Percentiles rank a stretch among this genome's conserved stretches.
Evolutionary conservation across 2,113 vertebrate genomes (phyloP).

Genomic region (Proteles cristata): DNA sequence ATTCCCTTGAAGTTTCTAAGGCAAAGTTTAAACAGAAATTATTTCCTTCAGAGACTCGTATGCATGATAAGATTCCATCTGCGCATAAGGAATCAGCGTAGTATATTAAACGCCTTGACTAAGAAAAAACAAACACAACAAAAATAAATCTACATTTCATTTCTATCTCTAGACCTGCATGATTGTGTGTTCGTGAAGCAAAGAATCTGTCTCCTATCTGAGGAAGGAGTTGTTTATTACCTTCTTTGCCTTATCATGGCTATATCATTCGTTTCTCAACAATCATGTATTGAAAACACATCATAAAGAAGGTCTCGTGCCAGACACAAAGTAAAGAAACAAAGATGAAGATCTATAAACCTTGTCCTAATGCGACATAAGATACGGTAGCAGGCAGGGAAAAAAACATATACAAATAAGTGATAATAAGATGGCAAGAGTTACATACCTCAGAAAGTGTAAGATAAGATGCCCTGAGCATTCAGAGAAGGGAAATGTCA

Average conservation of each 20-base stretch:
- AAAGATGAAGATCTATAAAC: background rate
- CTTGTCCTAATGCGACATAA: too few relatives aligned
- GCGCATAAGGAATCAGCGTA: constrained; percentile 39
- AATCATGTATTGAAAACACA: background rate
- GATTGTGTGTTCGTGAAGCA: background rate
- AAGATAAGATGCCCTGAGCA: background rate
- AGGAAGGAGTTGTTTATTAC: background rate
- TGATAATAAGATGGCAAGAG: background rate
- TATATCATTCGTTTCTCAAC: background rate
- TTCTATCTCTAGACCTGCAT: constrained; percentile 29
- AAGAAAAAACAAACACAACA: constrained; percentile 45
- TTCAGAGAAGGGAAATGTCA: background rate
- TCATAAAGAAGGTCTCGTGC: background rate
- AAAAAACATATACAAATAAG: background rate
- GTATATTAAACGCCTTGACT: constrained; percentile 43
- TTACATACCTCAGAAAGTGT: background rate
- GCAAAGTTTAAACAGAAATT: constrained; percentile 67
- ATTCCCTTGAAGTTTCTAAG: constrained; percentile 64
- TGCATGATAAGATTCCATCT: constrained; percentile 68
- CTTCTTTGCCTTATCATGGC: background rate
- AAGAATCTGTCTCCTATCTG: background rate
- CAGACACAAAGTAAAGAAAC: background rate
- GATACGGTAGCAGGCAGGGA: background rate
- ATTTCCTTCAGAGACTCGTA: background rate
- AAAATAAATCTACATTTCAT: constrained; percentile 60